Evolutionary conservation across 2,113 vertebrate species (phyloP), one percentile per base, ranked within the genome.

Genomic region (Prinia subflava): DNA sequence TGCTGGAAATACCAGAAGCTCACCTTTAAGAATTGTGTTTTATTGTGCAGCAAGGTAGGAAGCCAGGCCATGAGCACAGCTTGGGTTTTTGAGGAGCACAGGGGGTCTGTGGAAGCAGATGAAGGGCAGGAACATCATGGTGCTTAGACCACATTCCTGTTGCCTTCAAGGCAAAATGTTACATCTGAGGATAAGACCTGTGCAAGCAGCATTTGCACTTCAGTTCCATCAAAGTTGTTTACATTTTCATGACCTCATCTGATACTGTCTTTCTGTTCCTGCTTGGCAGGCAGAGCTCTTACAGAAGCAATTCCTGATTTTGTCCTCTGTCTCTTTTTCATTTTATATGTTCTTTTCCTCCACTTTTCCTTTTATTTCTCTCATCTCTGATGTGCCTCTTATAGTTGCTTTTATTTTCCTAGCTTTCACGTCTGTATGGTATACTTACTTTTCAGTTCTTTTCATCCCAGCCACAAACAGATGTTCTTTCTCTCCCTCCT

Each of bases 111-210:
- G 46, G 55, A 35, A 62, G 67, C 28, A 57, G 50, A 10, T 33
- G 37, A 60, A 50, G 57, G 14, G 30, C 46, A 62, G 70, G 82
- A 95, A 92, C 70, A 95, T 62, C 88, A 70, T 4, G 10, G 49
- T 0, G 18, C 46, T 53, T 37, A 88, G 44, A 88, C 70, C 49
- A 53, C 82, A 62, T 75, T 90, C 37, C 28, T 42, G 7, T 50
- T 93, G 69, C 93, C 95, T 75, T 84, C 56, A 63, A 87, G 87
- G 87, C 90, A 94, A 75, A 77, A n/a, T 22, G 33, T 39, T 91
- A 4, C n/a, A 24, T 11, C 9, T 22, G 37, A 90, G 49, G 41
- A 5, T 68, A 80, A 93, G 78, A 75, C 37, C 41, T 79, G 12
- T 49, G 44, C 35, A 83, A 88, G 28, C 53, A 92, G 15, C 17